A percentile compares a stretch with the other conserved stretches of the same genome.
Evolutionary conservation across 2,888 invertebrate genomes (phyloP).

Genomic region (Furcula furcula): DNA sequence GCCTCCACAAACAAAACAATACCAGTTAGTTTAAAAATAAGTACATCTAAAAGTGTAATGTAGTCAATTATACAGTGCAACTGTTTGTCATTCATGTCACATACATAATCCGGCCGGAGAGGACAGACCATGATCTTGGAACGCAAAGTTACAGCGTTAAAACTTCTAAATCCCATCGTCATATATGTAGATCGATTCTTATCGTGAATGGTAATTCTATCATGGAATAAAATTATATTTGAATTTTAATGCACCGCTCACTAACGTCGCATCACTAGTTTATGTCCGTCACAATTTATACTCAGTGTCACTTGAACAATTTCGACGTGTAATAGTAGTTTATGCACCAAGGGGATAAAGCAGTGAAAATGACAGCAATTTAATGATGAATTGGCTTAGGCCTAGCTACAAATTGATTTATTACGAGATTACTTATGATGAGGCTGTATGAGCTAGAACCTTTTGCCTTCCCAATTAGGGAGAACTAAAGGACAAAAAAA

Average conservation of each 20-base stretch:
- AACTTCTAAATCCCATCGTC: too few relatives aligned
- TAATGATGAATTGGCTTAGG: too few relatives aligned
- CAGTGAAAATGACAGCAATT: too few relatives aligned
- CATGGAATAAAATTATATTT: slow-evolving; percentile 42
- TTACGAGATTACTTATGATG: too few relatives aligned
- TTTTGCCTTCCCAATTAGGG: too few relatives aligned
- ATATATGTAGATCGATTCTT: slow-evolving; percentile 48
- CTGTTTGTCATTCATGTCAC: slow-evolving; percentile 68
- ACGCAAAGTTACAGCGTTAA: slow-evolving; percentile 55
- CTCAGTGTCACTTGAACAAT: slow-evolving; percentile 18
- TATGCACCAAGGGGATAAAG: too few relatives aligned
- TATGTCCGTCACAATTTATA: slow-evolving; percentile 32
- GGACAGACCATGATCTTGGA: slow-evolving; percentile 73
- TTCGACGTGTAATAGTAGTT: too few relatives aligned
- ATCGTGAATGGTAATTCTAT: too few relatives aligned
- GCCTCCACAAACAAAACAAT: not conserved
- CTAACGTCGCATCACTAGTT: slow-evolving; percentile 17
- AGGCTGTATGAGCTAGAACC: too few relatives aligned
- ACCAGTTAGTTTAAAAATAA: not conserved
- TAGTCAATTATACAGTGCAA: slow-evolving; percentile 47
- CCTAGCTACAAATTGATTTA: too few relatives aligned
- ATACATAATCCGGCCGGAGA: slow-evolving; percentile 62
- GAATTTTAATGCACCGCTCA: slow-evolving; percentile 27
- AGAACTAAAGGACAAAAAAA: too few relatives aligned
- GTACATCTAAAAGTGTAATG: slow-evolving; percentile 46